A percentile compares a stretch with the other conserved stretches of the same genome.
These are phyloP conservation scores for Pyralis farinalis DNA, from an alignment of 2,888 invertebrate species.

Conservation along the genomic window DNA sequence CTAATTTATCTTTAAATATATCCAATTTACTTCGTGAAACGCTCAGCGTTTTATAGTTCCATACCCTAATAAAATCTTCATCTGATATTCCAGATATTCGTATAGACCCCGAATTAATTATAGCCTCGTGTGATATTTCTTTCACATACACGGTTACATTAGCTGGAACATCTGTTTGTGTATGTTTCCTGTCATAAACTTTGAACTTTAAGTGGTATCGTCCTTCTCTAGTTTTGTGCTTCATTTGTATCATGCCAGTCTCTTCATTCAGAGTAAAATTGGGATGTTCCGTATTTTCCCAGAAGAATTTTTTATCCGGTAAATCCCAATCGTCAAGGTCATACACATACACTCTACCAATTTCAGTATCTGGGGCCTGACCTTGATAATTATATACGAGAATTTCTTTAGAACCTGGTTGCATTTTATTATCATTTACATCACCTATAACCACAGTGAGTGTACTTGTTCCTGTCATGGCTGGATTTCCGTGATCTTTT, in stretches of 20 bases:
- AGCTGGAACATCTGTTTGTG: conserved; percentile 97
- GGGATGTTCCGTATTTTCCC: conserved; percentile 93
- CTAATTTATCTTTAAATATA: conserved; percentile 93
- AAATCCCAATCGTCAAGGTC: conserved; percentile 99
- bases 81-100: conserved; percentile 96
- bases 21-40: conserved; percentile 93
- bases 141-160: conserved; percentile 97
- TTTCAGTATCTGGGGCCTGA: conserved; percentile 93
- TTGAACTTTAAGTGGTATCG: conserved; percentile 90
- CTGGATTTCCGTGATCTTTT: conserved; percentile 97
- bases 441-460: conserved; percentile 98
- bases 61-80: conserved; percentile 97
- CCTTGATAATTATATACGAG: conserved; percentile 98
- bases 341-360: conserved; percentile 97
- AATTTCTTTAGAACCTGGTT: conserved; percentile 97
- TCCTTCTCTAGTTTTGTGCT: conserved; percentile 94
- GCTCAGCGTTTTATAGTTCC: conserved; percentile 94
- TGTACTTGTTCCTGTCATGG: conserved; percentile 97
- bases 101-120: conserved; percentile 96
- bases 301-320: conserved; percentile 98
- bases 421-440: conserved; percentile 99
- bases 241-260: conserved; percentile 97
- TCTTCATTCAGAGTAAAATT: conserved; percentile 94
- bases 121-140: conserved; percentile 97
- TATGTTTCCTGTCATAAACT: conserved; percentile 96